Conservation (phyloP, 2,797 vertebrate genomes). For the Ceyx erithaca region DNA sequence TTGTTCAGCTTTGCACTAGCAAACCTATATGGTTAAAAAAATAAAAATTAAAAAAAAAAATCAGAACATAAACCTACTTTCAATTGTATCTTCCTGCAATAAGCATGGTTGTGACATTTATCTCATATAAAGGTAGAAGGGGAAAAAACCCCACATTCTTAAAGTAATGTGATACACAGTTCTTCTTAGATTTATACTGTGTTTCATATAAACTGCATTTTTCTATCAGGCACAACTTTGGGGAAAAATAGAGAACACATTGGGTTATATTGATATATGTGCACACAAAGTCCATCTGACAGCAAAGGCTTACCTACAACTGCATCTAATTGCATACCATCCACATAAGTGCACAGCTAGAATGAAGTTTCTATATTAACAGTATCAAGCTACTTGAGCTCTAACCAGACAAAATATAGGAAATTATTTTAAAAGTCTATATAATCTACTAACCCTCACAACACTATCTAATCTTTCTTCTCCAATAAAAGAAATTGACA, state of each 20-base stretch:
- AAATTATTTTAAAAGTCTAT: not conserved
- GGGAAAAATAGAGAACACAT: not conserved
- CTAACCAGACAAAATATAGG: not conserved
- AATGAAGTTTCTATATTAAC: not conserved
- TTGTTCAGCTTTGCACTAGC: conserved; percentile 88
- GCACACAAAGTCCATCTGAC: not conserved
- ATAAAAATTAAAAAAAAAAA: not conserved
- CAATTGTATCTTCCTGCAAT: not conserved
- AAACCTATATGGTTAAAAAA: conserved; percentile 57
- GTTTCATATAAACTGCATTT: not conserved
- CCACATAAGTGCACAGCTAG: not conserved
- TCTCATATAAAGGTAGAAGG: not conserved
- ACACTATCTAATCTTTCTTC: not conserved
- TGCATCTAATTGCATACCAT: not conserved
- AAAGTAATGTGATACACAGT: not conserved
- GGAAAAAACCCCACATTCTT: not conserved
- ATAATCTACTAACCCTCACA: not conserved
- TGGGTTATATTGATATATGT: not conserved
- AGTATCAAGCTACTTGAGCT: not conserved
- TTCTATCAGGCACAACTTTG: not conserved
- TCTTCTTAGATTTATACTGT: not conserved
- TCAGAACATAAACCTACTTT: not conserved
- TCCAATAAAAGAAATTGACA: not conserved
- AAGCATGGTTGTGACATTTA: not conserved
- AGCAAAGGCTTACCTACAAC: not conserved